Evolutionary conservation across 2,888 invertebrate species (phyloP), one percentile per base, ranked within the genome.

Genomic region (Lydus trimaculatus): DNA sequence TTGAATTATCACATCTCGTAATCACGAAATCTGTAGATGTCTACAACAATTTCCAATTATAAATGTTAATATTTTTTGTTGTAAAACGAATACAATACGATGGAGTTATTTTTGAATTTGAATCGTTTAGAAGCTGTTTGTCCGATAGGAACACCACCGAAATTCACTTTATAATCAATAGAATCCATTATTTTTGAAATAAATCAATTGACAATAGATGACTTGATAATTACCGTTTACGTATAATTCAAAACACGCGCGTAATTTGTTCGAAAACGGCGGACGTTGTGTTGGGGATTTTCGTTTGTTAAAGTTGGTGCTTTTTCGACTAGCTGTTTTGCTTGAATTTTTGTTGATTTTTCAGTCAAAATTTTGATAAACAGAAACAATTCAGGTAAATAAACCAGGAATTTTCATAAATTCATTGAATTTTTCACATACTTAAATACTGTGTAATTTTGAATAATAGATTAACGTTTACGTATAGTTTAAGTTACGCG

Each of bases 111-210:
- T 39, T 20, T 62, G 8, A 62, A 31, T 58, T 69, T 66, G 0
- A 66, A 31, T 1, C 13, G 13, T 7, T 43, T 66, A 9, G 43
- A 61, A 11, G 13, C 25, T 1, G 23, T 25, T 52, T 52, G 23
- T 4, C 66, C 66, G 11, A 69, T 63, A 28, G 64, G 66, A 31
- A 66, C 61, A 23, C 31, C 28, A 25, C 66, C 69, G 17, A 69
- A 69, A 17, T 28, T 23, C 7, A 69, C 31, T 25, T 63, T 58
- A 20, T 25, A 52, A 63, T 65, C 36, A 6, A 2, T 5, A 6
- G n/a, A 31, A 43, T 43, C 11, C 43, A 43, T 43, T 43, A 17
- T 17, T 43, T 13, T n/a, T 43, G n/a, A 2, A 17, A 36, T 15
- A 1, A 43, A n/a, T n/a, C 17, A 7, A 8, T 56, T 28, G 56